Percentiles rank a stretch among this genome's conserved stretches.
phyloP scores from a whole-genome alignment of 2,888 invertebrate species.

The Didymodactylos carnosus region DNA sequence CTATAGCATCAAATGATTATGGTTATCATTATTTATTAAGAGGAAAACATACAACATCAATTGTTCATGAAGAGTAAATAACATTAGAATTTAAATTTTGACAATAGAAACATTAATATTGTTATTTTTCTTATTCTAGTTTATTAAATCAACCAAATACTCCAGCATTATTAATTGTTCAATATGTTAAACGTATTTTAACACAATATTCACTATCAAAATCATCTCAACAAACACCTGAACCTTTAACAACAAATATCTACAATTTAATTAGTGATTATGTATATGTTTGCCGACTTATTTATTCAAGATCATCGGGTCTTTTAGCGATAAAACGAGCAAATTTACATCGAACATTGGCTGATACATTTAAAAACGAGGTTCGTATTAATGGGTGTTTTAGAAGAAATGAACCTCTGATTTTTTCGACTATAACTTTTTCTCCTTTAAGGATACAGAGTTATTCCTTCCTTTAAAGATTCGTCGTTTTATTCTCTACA shows the following conservation, averaged over 20 bases:
- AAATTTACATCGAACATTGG: constrained; percentile 25
- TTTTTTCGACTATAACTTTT: no score
- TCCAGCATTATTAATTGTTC: neutral
- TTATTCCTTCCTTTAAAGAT: no score
- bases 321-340: constrained; percentile 26
- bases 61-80: neutral
- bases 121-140: no score
- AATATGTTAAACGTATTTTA: neutral
- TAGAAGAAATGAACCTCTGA: no score
- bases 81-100: neutral
- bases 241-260: constrained; percentile 19
- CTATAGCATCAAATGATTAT: constrained; percentile 26
- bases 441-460: no score
- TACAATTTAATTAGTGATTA: constrained; percentile 26
- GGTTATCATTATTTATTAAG: constrained; percentile 27
- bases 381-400: no score
- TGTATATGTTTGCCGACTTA: constrained; percentile 30
- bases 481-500: no score
- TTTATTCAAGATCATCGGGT: constrained; percentile 32
- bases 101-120: neutral
- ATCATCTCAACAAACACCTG: neutral
- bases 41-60: constrained; percentile 14
- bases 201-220: neutral
- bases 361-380: constrained; percentile 15
- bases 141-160: no score